Base-by-base conservation (phyloP, 2,888 invertebrate genomes). In the Dioctria linearis region DNA sequence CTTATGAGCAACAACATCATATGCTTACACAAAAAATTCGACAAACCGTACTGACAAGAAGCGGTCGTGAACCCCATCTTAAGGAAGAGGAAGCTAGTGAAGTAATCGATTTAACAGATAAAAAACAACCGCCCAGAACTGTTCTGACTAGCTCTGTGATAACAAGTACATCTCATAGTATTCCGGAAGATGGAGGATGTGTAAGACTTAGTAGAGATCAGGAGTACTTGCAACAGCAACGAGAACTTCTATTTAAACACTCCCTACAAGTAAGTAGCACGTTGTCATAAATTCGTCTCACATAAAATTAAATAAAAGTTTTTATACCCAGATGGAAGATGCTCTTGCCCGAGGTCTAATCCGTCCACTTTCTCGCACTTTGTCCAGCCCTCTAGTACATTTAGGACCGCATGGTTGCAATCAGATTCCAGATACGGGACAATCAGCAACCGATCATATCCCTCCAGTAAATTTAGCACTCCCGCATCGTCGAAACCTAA, bases 351-450 rank as follows among this genome's bases (percentile, higher is more conserved):
- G 88, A 81, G 87, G 87, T 57, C 86, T 89, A 80, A 90, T 91
- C 85, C 90, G 92, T 84, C 96, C 96, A 43, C 89, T 96, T 43
- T 94, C 95, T 79, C 92, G 96, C 85, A 95, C 96, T 54, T 91
- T 96, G 49, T 96, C 96, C 85, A 96, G 96, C 88, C 96, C 96
- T 4, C 90, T 95, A 84, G 96, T 96, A 81, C 94, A 94, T 85
- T 88, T 94, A 83, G 93, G 93, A 84, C 90, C 90, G 9, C 88
- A 87, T 79, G 86, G 87, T 4, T 66, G 79, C 61, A 57, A 85
- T 82, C 88, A 88, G 82, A 86, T 88, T 80, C 86, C 88, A n/a
- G 89, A 89, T 76, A 88, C 88, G 1, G 88, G 89, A 0, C 88
- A 88, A 80, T 82, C 85, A 80, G 85, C 86, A 5, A 83, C 87